Base-by-base conservation (phyloP, 2,888 invertebrate species). In the Agriopis aurantiaria region DNA sequence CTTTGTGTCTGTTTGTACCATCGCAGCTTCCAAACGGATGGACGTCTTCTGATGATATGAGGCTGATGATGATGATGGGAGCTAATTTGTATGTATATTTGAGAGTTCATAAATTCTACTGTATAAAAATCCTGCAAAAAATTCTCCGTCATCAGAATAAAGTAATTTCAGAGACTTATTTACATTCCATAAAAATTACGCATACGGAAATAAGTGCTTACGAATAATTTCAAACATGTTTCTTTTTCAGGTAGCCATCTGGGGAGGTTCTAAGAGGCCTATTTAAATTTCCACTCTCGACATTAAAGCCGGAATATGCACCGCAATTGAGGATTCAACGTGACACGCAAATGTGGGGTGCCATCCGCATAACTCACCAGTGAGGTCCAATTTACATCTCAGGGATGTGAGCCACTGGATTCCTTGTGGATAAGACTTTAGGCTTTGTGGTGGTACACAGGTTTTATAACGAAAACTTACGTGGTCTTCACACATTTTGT, bases 271-370 rank as follows among this genome's bases (percentile, higher is more conserved):
- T 23, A 63, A 72, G 72, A 64, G 66, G 64, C 58, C 65, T 73
- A 69, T 75, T 75, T 73, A 75, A 75, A 77, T 74, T 59, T 70
- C 72, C 72, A 73, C 73, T 72, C 72, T 69, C 68, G 65, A 68
- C 72, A 66, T 75, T 72, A 74, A 72, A 57, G 61, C 67, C 60
- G 62, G 58, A 78, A 71, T 75, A 79, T 78, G 76, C 74, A 68
- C 70, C 71, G 74, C 74, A 69, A 78, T 80, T 81, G 72, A 77
- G 73, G 80, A 83, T 81, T 81, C 75, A 73, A 71, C 72, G 75
- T 74, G 77, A 74, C 84, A 85, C 80, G 84, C 83, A 82, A 84
- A 83, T 80, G 76, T 75, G 68, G 75, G 78, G 80, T 68, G 63
- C 72, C 68, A 77, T 75, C 78, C 75, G 71, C 77, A 74, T 76